Conservation (phyloP, 2,797 vertebrate species). For the Varecia variegata region DNA sequence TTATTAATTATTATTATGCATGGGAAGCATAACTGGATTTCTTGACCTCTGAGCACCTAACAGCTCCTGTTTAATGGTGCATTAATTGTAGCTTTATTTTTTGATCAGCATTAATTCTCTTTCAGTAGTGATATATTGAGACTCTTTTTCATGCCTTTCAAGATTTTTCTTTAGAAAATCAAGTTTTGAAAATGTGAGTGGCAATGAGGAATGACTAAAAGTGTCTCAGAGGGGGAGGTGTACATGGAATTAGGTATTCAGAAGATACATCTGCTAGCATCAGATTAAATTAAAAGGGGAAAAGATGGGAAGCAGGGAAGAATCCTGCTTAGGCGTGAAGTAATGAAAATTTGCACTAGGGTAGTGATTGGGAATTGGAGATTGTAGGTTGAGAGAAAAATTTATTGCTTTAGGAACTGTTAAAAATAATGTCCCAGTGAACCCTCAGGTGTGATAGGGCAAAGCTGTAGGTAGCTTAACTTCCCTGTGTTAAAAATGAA, state of each 20-base stretch:
- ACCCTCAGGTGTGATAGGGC: not conserved
- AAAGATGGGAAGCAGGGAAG: constrained; percentile 50
- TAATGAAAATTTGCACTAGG: constrained; percentile 44
- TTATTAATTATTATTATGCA: constrained; percentile 70
- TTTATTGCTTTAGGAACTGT: not conserved
- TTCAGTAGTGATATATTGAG: constrained; percentile 19
- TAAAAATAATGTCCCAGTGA: not conserved
- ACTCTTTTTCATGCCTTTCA: constrained; percentile 37
- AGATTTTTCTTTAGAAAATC: constrained; percentile 55
- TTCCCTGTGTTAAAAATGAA: constrained; percentile 16
- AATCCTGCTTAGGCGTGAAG: not conserved
- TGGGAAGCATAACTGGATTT: constrained; percentile 55
- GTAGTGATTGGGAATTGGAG: not conserved
- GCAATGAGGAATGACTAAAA: not conserved
- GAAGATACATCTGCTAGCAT: not conserved
- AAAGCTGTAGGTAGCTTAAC: not conserved
- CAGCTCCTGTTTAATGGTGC: constrained; percentile 58
- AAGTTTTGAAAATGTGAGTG: constrained; percentile 36
- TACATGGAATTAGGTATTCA: not conserved
- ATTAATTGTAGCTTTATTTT: constrained; percentile 61
- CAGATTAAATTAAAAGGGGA: not conserved
- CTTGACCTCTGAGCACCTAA: constrained; percentile 47
- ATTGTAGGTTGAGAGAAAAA: not conserved
- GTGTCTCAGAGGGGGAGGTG: not conserved
- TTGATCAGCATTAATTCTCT: constrained; percentile 51